Evolutionary conservation across 2,113 vertebrate species (phyloP).

Genomic region (Gavialis gangeticus): DNA sequence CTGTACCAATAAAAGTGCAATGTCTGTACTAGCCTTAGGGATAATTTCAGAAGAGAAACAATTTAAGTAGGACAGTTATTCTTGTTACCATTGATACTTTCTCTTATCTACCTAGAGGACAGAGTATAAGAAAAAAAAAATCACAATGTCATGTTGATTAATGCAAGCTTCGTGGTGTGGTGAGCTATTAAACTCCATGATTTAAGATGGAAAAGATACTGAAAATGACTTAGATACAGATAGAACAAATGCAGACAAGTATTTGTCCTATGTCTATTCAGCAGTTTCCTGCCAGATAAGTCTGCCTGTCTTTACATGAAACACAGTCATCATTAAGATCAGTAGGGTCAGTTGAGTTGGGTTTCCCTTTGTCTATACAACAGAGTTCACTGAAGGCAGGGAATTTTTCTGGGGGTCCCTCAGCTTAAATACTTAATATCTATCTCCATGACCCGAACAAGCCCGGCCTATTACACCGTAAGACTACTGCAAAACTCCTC

Average conservation of each 20-base stretch:
- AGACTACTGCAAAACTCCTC: not conserved
- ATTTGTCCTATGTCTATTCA: not conserved
- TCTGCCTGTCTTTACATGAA: not conserved
- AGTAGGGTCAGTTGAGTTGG: not conserved
- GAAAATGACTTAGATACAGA: not conserved
- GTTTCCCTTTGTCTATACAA: not conserved
- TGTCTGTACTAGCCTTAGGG: too few relatives aligned
- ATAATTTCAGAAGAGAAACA: too few relatives aligned
- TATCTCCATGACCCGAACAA: not conserved
- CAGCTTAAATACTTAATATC: not conserved
- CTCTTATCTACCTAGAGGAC: too few relatives aligned
- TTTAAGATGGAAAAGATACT: not conserved
- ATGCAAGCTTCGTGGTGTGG: not conserved
- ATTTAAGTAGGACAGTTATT: too few relatives aligned
- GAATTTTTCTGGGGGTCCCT: not conserved
- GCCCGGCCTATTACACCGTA: not conserved
- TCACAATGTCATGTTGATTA: not conserved
- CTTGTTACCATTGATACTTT: too few relatives aligned
- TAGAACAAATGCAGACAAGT: too few relatives aligned
- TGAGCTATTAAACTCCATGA: not conserved
- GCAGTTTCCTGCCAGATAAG: not conserved
- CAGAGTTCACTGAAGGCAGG: not conserved
- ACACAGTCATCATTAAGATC: rapidly evolving
- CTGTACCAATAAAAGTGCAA: too few relatives aligned
- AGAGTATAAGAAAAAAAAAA: too few relatives aligned